Base-by-base conservation (phyloP, 1,140 invertebrate species). In the Geopemphigus sp. region DNA sequence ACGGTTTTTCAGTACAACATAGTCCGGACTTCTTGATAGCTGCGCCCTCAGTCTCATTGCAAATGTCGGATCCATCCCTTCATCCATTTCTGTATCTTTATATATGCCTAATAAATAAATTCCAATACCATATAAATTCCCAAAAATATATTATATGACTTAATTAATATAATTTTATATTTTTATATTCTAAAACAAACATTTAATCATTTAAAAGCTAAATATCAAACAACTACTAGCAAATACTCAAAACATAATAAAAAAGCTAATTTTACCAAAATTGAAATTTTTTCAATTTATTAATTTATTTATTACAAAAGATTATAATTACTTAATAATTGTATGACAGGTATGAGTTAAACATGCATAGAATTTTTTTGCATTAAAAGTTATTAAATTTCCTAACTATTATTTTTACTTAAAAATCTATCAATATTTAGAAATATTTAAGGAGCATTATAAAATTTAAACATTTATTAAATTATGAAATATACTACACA, bases 11-110 rank as follows among this genome's bases (percentile, higher is more conserved):
- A 78, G 32, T 17, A 78, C 74, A 45, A 78, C 74, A 17, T 78
- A 78, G 19, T 78, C 74, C 11, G 74, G 74, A 78, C 74, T 78
- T 26, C 57, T 78, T 3, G 74, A 78, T 22, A 78, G 57, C 74
- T 78, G 74, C 74, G 56, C 74, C 56, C 74, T 78, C 57, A 78
- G 74, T 78, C 74, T 78, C 74, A 78, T 78, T 78, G 74, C 74
- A 78, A 78, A 78, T 26, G 74, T 78, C 56, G 74, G 74, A 78
- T 78, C 74, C 74, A 78, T 78, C 45, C 74, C 74, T 78, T 78
- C 74, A 78, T 78, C 74, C 74, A 78, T 78, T 45, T 78, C 39
- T 78, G 57, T 76, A 45, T 59, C 57, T 78, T 78, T 78, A 47
- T 78, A 61, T 61, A 63, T 26, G 74, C 74, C 74, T 78, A 78